Evolutionary conservation across 2,888 invertebrate species (phyloP), one percentile per base, ranked within the genome.

Genomic region (Scrobipalpa atriplicella): DNA sequence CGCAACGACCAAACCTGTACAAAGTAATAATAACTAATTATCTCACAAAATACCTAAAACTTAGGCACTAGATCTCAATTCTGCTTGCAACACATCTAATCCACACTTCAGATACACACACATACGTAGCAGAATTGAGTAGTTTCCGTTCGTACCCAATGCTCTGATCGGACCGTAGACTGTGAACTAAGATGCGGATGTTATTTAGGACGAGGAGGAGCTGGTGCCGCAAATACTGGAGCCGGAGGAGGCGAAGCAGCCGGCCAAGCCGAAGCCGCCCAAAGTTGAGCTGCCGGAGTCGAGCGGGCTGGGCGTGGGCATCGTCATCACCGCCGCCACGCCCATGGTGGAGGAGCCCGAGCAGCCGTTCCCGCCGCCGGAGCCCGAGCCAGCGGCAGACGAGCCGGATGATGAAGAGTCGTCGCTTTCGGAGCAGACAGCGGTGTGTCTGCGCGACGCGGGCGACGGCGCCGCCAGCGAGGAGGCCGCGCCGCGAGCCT

Each of bases 311-410:
- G 97, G 96, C 70, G 97, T 97, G 75, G 97, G 97, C 65, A 98
- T 98, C 77, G 97, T 98, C 68, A 98, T 98, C 85, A 98, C 98
- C 61, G 98, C 98, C 66, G 98, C 98, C 72, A 98, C 98, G 56
- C 98, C 98, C 58, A 97, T 97, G 96, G 93, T 95, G 78, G 98
- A 98, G 89, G 97, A 97, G 81, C 94, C 96, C 52, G 97, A 97
- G 74, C 95, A 95, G 81, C 94, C 95, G 43, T 97, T 97, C 90
- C 97, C 97, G 13, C 95, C 95, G 3, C 81, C 90, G 9, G 93
- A 92, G 70, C 82, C 87, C 7, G 58, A 62, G 39, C 52, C 78
- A 80, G 56, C 69, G 38, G 56, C 62, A 43, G 80, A 79, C 7
- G 79, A 83, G 67, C 74, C 68, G 13, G 80, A 90, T 16, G 91